Percentiles rank a stretch among this genome's conserved stretches.
Conservation (phyloP, 2,797 vertebrate genomes). For the Cheirogaleus major region DNA sequence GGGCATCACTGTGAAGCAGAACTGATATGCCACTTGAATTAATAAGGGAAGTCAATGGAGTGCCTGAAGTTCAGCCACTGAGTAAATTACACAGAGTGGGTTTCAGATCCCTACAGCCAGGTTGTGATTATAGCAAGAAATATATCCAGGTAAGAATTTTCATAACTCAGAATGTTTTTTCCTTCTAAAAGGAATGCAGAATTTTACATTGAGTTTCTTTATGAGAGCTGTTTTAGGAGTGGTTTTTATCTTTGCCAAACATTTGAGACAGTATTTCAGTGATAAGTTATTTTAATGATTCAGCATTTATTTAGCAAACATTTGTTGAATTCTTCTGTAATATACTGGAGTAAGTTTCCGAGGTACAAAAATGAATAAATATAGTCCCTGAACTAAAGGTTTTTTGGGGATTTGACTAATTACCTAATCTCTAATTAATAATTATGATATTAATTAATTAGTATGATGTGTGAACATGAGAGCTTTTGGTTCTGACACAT, state of each 20-base stretch:
- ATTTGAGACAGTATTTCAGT: background rate
- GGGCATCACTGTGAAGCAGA: conserved; percentile 45
- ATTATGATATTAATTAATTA: background rate
- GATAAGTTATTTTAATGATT: background rate
- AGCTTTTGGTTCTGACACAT: background rate
- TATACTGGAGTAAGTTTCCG: background rate
- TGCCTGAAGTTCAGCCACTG: conserved; percentile 63
- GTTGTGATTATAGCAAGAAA: conserved; percentile 71
- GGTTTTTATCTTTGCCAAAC: background rate
- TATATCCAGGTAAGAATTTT: conserved; percentile 81
- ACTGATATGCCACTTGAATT: conserved; percentile 80
- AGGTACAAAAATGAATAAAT: background rate
- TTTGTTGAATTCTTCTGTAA: background rate
- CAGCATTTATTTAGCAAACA: background rate
- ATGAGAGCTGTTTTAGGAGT: background rate
- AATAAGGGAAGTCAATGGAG: conserved; percentile 69
- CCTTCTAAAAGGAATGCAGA: background rate
- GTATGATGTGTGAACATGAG: background rate
- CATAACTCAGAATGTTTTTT: conserved; percentile 15
- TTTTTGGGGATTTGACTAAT: background rate
- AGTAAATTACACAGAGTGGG: conserved; percentile 73
- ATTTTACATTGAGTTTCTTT: background rate
- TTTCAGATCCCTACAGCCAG: conserved; percentile 74
- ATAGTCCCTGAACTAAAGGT: background rate
- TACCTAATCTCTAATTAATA: background rate